Percentiles rank a stretch among this genome's conserved stretches.
Evolutionary conservation across 2,113 vertebrate genomes (phyloP).

Genomic region (Corydoras sp.): DNA sequence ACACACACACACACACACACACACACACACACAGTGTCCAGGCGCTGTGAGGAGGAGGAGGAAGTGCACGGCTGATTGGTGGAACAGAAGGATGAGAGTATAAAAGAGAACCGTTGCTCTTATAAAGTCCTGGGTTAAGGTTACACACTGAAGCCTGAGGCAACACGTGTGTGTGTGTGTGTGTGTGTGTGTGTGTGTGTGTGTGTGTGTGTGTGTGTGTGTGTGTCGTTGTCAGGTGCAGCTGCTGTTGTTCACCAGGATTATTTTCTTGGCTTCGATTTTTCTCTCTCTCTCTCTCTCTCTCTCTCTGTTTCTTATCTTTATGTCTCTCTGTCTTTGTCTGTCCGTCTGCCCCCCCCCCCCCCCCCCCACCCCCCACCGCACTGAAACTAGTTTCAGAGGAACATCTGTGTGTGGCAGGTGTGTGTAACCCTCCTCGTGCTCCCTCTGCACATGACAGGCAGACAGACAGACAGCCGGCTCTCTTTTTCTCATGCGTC

Average conservation of each 20-base stretch:
- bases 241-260: slow-evolving; percentile 51
- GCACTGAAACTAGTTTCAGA: slow-evolving; percentile 61
- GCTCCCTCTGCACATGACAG: background rate
- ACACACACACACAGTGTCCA: slow-evolving; percentile 8
- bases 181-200: slow-evolving; percentile 23
- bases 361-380: too few relatives aligned
- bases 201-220: slow-evolving; percentile 15
- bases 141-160: slow-evolving; percentile 4
- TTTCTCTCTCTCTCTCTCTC: slow-evolving; percentile 53
- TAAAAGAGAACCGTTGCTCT: background rate
- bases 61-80: slow-evolving; percentile 2
- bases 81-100: background rate
- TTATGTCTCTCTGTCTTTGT: too few relatives aligned
- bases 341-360: too few relatives aligned
- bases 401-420: slow-evolving; percentile 71
- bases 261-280: slow-evolving; percentile 35
- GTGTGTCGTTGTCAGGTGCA: slow-evolving; percentile 58
- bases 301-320: background rate
- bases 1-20: slow-evolving; percentile 4
- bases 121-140: slow-evolving; percentile 22
- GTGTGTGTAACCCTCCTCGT: slow-evolving; percentile 47
- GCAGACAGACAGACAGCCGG: slow-evolving; percentile 42
- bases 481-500: slow-evolving; percentile 48
- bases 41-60: background rate
- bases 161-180: slow-evolving; percentile 43